Evolutionary conservation across 2,113 vertebrate species (phyloP), one percentile per base, ranked within the genome.

Genomic region (Morone saxatilis): DNA sequence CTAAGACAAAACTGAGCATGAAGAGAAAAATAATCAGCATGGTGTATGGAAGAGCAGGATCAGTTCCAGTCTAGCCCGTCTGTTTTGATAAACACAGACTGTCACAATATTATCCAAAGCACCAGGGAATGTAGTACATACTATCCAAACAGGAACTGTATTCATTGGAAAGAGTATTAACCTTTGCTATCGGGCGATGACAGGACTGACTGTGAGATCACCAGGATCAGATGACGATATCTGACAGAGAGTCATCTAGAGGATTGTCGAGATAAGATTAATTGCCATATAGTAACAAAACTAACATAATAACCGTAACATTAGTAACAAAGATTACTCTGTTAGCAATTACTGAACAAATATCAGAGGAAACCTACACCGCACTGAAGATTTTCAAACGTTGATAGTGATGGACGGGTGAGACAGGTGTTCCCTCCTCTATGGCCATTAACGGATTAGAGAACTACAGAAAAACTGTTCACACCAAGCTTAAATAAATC

Each of bases 31-130:
- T 12, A 47, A 78, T 76, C 41, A 53, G 3, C 8, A 51, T 57
- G 81, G 69, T 77, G 13, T 48, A 50, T 41, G 51, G n/a, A 31
- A 6, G 51, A 71, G 50, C 5, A 22, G 41, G 57, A 72, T 60
- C 62, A 17, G 57, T 22, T 25, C 41, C 41, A 40, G 13, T 51
- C 45, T 57, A 45, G 47, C 48, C 10, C 0, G 38, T 56, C 31
- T 41, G n/a, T 80, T 91, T 83, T 57, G 61, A 70, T 48, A 85
- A 76, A 88, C 71, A 84, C 78, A 87, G 81, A 90, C 87, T 92
- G 88, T 95, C 92, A 94, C 87, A 94, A 94, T 93, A 93, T 93
- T 92, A 87, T 86, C 71, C 67, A 80, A 89, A 86, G 53, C 73
- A 53, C 59, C 67, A 22, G 83, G 81, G 73, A 57, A 47, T 43